Evolutionary conservation across 37 sponge, comb jelly and placozoan genomes (phyloP).

Genomic region (Cladorhizidae sp.): DNA sequence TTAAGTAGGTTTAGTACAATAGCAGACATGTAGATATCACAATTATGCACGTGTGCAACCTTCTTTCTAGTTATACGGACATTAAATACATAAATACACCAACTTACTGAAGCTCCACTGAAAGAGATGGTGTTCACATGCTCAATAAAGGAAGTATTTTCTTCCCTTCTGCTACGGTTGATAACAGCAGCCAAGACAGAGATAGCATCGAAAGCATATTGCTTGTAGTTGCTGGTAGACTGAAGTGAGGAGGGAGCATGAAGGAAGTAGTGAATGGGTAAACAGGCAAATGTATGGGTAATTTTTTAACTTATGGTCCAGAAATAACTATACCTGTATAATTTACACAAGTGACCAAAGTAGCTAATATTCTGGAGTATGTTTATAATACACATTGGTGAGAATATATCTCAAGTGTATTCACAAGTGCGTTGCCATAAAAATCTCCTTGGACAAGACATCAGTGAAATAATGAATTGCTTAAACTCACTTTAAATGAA

Average conservation of each 20-base stretch:
- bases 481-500: neutral
- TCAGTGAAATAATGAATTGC: neutral
- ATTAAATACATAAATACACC: too few relatives aligned
- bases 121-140: constrained; percentile 6
- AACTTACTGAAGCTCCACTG: constrained; percentile 23
- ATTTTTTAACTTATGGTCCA: neutral
- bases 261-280: neutral
- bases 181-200: neutral
- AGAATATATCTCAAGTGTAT: too few relatives aligned
- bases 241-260: neutral
- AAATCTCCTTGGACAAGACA: neutral
- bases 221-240: neutral
- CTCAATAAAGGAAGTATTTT: neutral
- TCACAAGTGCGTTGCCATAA: neutral
- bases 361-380: too few relatives aligned
- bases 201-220: constrained; percentile 14
- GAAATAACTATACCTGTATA: neutral
- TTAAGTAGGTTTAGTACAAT: too few relatives aligned
- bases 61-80: too few relatives aligned
- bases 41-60: too few relatives aligned
- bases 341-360: too few relatives aligned
- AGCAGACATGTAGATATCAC: too few relatives aligned
- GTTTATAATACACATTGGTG: too few relatives aligned
- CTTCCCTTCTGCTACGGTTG: neutral
- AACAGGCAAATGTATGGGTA: neutral